A percentile compares a stretch with the other conserved stretches of the same genome.
These are phyloP conservation scores for rabbit (Oryctolagus cuniculus) DNA, from an alignment of 2,113 vertebrate species.

Conservation along the genomic window DNA sequence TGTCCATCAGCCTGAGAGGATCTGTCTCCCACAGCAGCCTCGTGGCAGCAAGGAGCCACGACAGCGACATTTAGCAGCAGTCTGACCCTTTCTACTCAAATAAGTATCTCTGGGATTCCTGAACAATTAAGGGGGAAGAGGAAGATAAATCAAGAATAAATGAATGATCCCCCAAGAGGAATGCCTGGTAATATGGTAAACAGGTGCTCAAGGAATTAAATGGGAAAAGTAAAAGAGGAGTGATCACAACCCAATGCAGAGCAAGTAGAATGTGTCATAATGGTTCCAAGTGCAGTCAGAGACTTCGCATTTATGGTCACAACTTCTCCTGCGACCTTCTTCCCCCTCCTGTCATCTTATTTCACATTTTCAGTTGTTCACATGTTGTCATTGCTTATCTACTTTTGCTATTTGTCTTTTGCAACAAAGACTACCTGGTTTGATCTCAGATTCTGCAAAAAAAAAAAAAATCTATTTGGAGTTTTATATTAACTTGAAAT, in stretches of 20 bases:
- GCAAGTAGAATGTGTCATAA: not conserved
- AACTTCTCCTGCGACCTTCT: not conserved
- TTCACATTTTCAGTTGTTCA: slow-evolving; percentile 27
- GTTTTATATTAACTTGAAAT: slow-evolving; percentile 49
- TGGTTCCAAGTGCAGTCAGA: not conserved
- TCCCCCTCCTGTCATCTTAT: not conserved
- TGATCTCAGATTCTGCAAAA: not conserved
- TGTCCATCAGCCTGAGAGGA: not conserved
- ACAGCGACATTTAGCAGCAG: not conserved
- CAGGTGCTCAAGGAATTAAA: not conserved
- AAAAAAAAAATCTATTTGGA: not conserved
- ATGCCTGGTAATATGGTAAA: slow-evolving; percentile 21
- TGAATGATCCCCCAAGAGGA: not conserved
- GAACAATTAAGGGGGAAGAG: not conserved
- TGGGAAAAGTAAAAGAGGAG: slow-evolving; percentile 9
- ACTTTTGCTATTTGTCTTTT: slow-evolving; percentile 42
- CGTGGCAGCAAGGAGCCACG: not conserved
- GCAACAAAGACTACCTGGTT: slow-evolving; percentile 22
- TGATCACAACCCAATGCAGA: not conserved
- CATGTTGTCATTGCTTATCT: not conserved
- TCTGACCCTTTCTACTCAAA: not conserved
- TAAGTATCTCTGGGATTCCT: not conserved
- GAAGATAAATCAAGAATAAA: slow-evolving; percentile 12
- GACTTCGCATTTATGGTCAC: not conserved
- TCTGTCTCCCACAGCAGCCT: not conserved